These are phyloP conservation scores for Nasonia longicornis DNA, from an alignment of 1,140 invertebrate species.

Conservation along the genomic window DNA sequence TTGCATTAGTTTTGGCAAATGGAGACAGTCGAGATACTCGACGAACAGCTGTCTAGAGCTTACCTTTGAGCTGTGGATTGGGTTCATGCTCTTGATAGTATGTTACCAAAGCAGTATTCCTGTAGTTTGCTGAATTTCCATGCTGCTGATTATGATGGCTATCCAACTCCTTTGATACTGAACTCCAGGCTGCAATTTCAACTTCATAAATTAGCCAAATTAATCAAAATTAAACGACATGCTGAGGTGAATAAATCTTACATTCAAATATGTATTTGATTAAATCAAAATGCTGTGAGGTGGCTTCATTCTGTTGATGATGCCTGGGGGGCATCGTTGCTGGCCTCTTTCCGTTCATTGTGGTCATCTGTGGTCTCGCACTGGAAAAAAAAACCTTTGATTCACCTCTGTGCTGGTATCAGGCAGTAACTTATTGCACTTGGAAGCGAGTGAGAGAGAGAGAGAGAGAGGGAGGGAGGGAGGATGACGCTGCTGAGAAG, in stretches of 20 bases:
- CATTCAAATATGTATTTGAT: constrained; percentile 71
- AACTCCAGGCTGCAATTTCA: constrained; percentile 65
- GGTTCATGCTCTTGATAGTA: constrained; percentile 68
- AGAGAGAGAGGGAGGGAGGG: no score
- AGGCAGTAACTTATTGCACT: no score
- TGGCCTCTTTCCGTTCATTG: constrained; percentile 68
- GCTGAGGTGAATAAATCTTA: constrained; percentile 51
- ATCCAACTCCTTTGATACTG: constrained; percentile 66
- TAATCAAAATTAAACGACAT: background rate
- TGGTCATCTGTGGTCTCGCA: constrained; percentile 62
- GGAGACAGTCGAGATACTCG: background rate
- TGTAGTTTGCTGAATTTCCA: constrained; percentile 59
- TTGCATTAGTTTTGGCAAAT: background rate
- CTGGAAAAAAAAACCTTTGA: constrained; percentile 43
- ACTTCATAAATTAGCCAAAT: constrained; percentile 12
- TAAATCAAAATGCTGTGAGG: constrained; percentile 70
- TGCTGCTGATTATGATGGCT: constrained; percentile 62
- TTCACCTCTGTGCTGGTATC: background rate
- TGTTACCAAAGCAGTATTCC: constrained; percentile 64
- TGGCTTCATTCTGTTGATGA: constrained; percentile 62
- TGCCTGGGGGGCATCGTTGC: constrained; percentile 58
- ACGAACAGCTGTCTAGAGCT: background rate
- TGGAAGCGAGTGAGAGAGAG: no score
- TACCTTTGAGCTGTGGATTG: constrained; percentile 68
- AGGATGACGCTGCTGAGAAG: background rate